Evolutionary conservation across 1,140 invertebrate species (phyloP).

Genomic region (Marisa cornuarietis): DNA sequence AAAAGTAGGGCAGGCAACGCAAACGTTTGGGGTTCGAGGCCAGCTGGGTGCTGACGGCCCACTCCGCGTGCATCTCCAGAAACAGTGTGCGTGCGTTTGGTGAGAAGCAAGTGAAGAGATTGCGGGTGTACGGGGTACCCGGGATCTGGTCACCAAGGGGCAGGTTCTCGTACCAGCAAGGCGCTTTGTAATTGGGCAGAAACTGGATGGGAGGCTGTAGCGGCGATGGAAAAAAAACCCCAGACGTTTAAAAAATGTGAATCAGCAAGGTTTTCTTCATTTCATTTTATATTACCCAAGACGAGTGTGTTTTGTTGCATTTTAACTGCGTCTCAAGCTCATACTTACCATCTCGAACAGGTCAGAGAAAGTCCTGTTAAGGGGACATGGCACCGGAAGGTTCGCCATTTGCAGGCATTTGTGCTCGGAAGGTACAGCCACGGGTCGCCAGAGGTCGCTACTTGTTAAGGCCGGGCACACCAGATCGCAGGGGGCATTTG

Average conservation of each 20-base stretch:
- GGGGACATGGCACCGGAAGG: conserved; percentile 1
- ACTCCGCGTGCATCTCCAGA: conserved; percentile 33
- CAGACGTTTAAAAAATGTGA: background rate
- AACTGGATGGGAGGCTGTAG: conserved; percentile 41
- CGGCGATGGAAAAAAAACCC: conserved; percentile 4
- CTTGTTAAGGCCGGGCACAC: background rate
- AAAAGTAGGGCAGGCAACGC: conserved; percentile 57
- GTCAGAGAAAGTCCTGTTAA: background rate
- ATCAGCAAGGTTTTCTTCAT: too few relatives aligned
- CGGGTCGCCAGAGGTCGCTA: background rate
- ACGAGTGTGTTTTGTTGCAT: background rate
- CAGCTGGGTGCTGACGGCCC: conserved; percentile 23
- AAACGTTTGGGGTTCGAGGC: conserved; percentile 28
- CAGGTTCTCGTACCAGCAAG: conserved; percentile 54
- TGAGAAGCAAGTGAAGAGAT: conserved; percentile 43
- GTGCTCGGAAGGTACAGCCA: background rate
- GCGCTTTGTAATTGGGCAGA: conserved; percentile 48
- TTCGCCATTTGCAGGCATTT: background rate
- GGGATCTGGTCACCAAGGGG: conserved; percentile 15
- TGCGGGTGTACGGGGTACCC: conserved; percentile 34
- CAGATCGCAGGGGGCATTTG: background rate
- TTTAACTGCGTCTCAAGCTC: background rate
- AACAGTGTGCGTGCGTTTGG: conserved; percentile 26
- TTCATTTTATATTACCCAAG: background rate
- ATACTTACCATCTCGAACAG: conserved; percentile 1